Evolutionary conservation across 1,140 invertebrate species (phyloP).

Genomic region (Drosophila chauvacae): DNA sequence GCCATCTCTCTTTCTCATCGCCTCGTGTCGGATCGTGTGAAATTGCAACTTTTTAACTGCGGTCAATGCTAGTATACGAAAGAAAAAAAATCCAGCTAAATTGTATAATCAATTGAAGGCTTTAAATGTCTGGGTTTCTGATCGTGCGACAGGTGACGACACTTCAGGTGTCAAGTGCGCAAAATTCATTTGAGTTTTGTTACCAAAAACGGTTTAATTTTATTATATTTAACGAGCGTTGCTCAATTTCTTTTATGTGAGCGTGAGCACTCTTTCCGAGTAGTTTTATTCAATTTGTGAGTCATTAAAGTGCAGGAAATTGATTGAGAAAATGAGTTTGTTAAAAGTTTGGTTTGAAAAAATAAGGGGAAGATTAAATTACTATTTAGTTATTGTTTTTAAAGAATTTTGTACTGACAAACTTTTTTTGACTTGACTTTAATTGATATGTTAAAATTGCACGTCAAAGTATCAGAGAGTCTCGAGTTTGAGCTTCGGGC

Average conservation of each 20-base stretch:
- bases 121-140: slow-evolving; percentile 17
- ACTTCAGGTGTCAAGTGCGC: slow-evolving; percentile 70
- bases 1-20: slow-evolving; percentile 5
- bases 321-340: not conserved
- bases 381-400: not conserved
- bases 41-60: slow-evolving; percentile 37
- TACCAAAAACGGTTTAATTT: slow-evolving; percentile 35
- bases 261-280: not conserved
- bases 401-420: not conserved
- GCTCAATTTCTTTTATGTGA: slow-evolving; percentile 17
- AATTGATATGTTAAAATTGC: not conserved
- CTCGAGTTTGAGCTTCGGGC: not conserved
- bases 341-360: not conserved
- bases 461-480: not conserved
- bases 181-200: slow-evolving; percentile 27
- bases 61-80: slow-evolving; percentile 29
- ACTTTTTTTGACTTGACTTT: too few species aligned
- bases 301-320: not conserved
- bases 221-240: slow-evolving; percentile 25
- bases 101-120: slow-evolving; percentile 48
- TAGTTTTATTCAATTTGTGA: not conserved
- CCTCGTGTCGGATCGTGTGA: slow-evolving; percentile 25
- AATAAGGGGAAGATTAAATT: not conserved
- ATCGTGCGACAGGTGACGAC: slow-evolving; percentile 29
- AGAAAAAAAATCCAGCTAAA: slow-evolving; percentile 5